Conservation (phyloP, 2,113 vertebrate genomes). For the Psettodes erumei region DNA sequence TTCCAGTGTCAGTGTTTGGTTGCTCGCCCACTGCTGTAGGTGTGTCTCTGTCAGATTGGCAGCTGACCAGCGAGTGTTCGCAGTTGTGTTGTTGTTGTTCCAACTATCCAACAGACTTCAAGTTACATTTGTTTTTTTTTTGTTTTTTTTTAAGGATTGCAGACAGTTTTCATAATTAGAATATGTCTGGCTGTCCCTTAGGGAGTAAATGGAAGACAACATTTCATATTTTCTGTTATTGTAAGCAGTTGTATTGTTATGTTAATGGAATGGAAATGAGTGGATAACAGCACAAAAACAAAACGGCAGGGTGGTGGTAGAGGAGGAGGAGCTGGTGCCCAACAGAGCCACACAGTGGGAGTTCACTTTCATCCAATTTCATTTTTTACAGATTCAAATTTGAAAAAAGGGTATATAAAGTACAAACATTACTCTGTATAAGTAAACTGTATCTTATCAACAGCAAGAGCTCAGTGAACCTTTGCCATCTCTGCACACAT, state of each 20-base stretch:
- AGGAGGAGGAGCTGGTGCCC: not conserved
- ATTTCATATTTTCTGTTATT: slow-evolving; percentile 7
- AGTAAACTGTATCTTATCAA: not conserved
- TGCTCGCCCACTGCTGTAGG: not conserved
- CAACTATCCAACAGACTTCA: not conserved
- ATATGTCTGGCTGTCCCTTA: not conserved
- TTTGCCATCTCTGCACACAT: not conserved
- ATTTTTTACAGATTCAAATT: not conserved
- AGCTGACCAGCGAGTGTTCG: slow-evolving; percentile 8
- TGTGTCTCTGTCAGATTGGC: slow-evolving; percentile 19
- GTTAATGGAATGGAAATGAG: slow-evolving; percentile 4
- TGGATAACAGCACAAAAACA: not conserved
- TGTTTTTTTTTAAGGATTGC: not conserved
- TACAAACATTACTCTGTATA: not conserved
- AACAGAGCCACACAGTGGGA: not conserved
- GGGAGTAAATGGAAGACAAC: not conserved
- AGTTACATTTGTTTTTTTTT: not conserved
- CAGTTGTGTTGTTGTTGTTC: not conserved
- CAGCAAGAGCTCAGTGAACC: not conserved
- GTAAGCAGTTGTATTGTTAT: not conserved
- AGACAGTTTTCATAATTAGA: not conserved
- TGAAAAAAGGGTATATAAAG: not conserved
- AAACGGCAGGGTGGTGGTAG: not conserved
- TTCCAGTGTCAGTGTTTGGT: too few species aligned
- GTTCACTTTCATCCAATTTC: not conserved